A percentile compares a stretch with the other conserved stretches of the same genome.
Conservation (phyloP, 23 tunicate species). For the Styela clava region DNA sequence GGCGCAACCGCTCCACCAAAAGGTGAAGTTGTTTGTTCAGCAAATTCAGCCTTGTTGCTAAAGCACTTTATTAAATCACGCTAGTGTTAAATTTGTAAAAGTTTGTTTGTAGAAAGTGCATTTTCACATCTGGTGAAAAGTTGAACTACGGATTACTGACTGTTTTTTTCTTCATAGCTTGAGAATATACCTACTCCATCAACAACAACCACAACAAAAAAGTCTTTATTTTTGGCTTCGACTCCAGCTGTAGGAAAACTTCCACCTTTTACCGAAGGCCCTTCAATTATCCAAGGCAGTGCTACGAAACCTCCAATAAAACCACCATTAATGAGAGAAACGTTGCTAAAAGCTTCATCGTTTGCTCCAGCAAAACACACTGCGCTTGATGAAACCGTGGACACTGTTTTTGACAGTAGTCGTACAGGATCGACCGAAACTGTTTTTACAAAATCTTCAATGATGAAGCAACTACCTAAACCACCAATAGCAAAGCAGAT, state of each 20-base stretch:
- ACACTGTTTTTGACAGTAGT: background rate
- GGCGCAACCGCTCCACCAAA: no score
- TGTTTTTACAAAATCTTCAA: background rate
- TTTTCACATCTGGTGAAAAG: no score
- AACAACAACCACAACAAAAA: background rate
- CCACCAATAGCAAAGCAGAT: background rate
- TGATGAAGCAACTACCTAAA: background rate
- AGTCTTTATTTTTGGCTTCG: conserved; percentile 1
- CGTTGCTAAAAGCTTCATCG: background rate
- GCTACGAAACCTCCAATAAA: conserved; percentile 1
- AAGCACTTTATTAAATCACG: no score
- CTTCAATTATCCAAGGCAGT: background rate
- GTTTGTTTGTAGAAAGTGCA: no score
- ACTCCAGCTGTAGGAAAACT: conserved; percentile 10
- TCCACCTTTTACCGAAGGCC: background rate
- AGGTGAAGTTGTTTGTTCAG: no score
- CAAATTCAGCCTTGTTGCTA: no score
- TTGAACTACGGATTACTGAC: no score
- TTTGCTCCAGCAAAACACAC: conserved; percentile 6
- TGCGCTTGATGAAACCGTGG: background rate
- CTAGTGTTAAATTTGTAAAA: no score
- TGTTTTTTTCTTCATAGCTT: background rate
- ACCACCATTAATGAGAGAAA: conserved; percentile 2
- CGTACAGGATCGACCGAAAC: background rate
- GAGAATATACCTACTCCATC: background rate